Evolutionary conservation across 2,113 vertebrate genomes (phyloP).

Genomic region (Callipepla californica): DNA sequence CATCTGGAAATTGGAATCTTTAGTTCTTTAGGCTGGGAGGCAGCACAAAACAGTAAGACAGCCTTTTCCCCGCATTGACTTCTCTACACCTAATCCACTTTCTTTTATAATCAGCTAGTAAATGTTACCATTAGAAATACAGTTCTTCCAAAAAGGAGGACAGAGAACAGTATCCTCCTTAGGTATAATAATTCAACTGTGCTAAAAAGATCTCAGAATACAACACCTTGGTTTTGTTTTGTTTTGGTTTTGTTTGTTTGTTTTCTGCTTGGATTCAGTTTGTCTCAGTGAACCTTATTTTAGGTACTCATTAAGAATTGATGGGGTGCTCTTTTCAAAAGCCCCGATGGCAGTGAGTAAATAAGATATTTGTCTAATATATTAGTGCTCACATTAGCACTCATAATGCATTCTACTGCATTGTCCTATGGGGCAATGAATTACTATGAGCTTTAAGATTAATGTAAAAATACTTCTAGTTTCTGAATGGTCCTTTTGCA

Average conservation of each 20-base stretch:
- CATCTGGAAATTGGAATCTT: background rate
- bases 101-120: background rate
- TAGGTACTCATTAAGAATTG: slow-evolving; percentile 45
- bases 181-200: background rate
- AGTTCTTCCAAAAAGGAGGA: background rate
- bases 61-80: background rate
- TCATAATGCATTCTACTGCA: background rate
- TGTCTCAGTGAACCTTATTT: background rate
- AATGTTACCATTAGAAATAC: background rate
- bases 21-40: background rate
- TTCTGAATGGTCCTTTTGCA: background rate
- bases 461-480: background rate
- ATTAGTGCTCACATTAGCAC: background rate
- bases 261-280: background rate
- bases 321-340: slow-evolving; percentile 13
- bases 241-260: background rate
- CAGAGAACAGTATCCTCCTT: background rate
- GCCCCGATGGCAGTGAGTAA: background rate
- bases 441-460: background rate
- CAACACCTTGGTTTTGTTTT: background rate
- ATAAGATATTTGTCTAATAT: background rate
- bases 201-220: slow-evolving; percentile 1
- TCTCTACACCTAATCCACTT: background rate
- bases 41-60: background rate
- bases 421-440: background rate